Percentiles rank a stretch among this genome's conserved stretches.
Conservation (phyloP, 2,888 invertebrate species). For the Athalia circularis region DNA sequence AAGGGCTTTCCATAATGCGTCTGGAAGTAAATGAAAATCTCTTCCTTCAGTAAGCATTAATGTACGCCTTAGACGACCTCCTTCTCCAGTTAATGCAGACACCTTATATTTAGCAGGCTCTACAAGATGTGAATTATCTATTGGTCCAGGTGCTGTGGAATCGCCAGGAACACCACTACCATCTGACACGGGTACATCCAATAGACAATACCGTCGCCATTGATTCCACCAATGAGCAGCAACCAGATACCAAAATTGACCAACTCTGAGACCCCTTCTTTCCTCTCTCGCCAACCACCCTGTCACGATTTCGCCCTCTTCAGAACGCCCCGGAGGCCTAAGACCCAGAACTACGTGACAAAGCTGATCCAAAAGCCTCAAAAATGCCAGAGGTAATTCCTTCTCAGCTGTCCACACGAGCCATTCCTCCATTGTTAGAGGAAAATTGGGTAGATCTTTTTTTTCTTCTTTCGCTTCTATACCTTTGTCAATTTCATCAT, state of each 20-base stretch:
- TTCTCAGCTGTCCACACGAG: constrained; percentile 90
- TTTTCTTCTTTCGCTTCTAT: constrained; percentile 46
- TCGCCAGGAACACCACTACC: constrained; percentile 45
- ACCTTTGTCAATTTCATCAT: constrained; percentile 44
- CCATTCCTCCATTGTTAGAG: constrained; percentile 87
- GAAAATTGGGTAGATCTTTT: constrained; percentile 48
- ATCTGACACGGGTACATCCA: constrained; percentile 41
- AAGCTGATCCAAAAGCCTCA: constrained; percentile 85
- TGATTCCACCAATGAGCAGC: constrained; percentile 90
- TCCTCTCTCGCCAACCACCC: constrained; percentile 90
- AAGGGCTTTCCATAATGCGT: constrained; percentile 90
- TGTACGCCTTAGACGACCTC: constrained; percentile 87
- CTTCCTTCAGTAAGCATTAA: constrained; percentile 84
- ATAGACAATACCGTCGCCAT: constrained; percentile 77
- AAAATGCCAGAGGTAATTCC: constrained; percentile 81
- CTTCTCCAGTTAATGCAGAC: constrained; percentile 90
- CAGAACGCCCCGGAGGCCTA: constrained; percentile 86
- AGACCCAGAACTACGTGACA: constrained; percentile 92
- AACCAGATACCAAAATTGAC: constrained; percentile 93
- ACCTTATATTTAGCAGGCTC: constrained; percentile 80
- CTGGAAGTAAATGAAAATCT: constrained; percentile 92
- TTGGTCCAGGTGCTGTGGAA: constrained; percentile 79
- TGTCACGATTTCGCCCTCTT: constrained; percentile 88
- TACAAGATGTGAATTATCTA: constrained; percentile 85
- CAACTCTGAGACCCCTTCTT: constrained; percentile 84